Conservation (phyloP, 1,140 invertebrate genomes). For the Carposina sasakii region DNA sequence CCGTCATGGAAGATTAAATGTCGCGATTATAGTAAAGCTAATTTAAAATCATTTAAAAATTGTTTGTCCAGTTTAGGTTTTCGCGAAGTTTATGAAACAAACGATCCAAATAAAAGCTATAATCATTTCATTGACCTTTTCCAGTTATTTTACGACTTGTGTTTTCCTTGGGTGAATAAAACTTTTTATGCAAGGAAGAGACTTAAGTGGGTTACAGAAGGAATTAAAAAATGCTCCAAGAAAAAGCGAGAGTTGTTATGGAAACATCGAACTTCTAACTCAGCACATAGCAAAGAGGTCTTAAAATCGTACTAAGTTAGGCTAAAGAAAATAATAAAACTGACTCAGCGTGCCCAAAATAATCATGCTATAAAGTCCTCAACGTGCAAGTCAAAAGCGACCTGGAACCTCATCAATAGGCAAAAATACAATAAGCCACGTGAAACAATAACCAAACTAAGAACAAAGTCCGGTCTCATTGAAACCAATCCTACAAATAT, state of each 20-base stretch:
- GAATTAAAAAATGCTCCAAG: too few relatives aligned
- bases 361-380: neutral
- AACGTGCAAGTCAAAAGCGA: neutral
- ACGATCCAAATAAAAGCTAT: neutral
- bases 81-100: neutral
- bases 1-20: neutral
- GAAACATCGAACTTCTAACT: too few relatives aligned
- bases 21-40: neutral
- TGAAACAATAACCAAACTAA: neutral
- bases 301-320: neutral
- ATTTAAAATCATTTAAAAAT: neutral
- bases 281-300: neutral
- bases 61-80: neutral
- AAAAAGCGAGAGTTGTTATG: too few relatives aligned
- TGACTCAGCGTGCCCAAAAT: neutral
- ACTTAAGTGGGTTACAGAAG: neutral
- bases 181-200: neutral
- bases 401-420: constrained; percentile 1
- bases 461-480: neutral
- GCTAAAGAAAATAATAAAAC: neutral
- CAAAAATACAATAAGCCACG: neutral
- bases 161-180: neutral
- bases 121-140: neutral
- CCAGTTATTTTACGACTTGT: constrained; percentile 1
- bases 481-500: neutral